phyloP scores from a whole-genome alignment of 2,113 vertebrate genomes.

The Triplophysa siluroides region DNA sequence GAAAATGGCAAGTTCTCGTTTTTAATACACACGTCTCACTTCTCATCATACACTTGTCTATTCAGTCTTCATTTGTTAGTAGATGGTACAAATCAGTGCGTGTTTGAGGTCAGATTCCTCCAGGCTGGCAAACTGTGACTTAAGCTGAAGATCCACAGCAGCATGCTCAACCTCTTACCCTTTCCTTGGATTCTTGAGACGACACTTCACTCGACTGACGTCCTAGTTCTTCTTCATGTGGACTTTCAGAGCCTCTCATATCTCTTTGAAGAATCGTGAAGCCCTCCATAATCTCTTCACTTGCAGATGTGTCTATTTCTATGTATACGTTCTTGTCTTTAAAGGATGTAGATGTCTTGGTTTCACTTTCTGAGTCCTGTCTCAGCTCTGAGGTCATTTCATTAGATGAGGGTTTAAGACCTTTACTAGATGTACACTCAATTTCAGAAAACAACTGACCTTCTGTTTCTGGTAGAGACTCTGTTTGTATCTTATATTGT shows the following conservation, averaged over 20 bases:
- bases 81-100: not conserved
- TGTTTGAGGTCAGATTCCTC: constrained; percentile 41
- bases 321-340: not conserved
- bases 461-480: not conserved
- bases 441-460: not conserved
- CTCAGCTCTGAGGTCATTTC: constrained; percentile 14
- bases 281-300: constrained; percentile 1
- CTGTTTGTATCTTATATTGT: not conserved
- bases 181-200: constrained; percentile 42
- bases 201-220: constrained; percentile 15
- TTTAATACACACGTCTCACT: not conserved
- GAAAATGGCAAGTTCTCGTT: constrained; percentile 26
- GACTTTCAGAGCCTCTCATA: constrained; percentile 16
- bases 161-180: constrained; percentile 75
- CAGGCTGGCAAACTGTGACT: constrained; percentile 37
- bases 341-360: not conserved
- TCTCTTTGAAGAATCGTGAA: constrained; percentile 17
- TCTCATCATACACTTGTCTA: not conserved
- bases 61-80: constrained; percentile 49
- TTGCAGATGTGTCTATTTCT: not conserved
- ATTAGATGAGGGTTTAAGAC: not conserved
- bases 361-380: constrained; percentile 6
- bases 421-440: not conserved
- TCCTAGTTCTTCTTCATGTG: constrained; percentile 7
- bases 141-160: not conserved